Percentiles rank a stretch among this genome's conserved stretches.
Conservation (phyloP, 2,888 invertebrate genomes). For the Ctenicera cuprea region DNA sequence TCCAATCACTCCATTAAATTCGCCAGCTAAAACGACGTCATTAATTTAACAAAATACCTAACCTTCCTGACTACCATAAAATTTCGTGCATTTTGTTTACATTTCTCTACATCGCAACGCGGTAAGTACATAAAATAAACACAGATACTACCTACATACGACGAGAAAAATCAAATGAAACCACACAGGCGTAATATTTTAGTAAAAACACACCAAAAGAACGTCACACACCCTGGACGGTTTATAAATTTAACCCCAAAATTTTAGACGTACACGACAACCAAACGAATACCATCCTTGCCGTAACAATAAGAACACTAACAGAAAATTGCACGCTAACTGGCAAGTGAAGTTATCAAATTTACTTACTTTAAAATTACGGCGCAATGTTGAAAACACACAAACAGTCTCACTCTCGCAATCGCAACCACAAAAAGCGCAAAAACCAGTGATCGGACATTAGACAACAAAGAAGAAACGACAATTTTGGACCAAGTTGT, state of each 20-base stretch:
- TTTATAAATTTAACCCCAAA: conserved; percentile 62
- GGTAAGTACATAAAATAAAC: not conserved
- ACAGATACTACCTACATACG: not conserved
- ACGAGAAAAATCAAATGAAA: not conserved
- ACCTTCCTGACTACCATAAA: conserved; percentile 58
- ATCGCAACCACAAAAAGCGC: conserved; percentile 71
- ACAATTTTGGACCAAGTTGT: not conserved
- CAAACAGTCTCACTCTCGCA: conserved; percentile 72
- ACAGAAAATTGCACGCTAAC: not conserved
- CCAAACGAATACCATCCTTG: conserved; percentile 33
- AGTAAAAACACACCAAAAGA: conserved; percentile 13
- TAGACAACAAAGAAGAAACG: conserved; percentile 48
- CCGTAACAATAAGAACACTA: not conserved
- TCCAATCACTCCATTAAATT: conserved; percentile 69
- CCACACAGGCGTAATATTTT: not conserved
- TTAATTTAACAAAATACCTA: conserved; percentile 57
- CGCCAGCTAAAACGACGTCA: conserved; percentile 59
- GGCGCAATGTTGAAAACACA: conserved; percentile 80
- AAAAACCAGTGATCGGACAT: conserved; percentile 62
- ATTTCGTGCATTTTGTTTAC: conserved; percentile 41
- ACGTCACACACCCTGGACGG: conserved; percentile 56
- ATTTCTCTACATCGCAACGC: conserved; percentile 2
- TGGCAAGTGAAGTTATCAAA: too few relatives aligned
- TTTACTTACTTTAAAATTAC: conserved; percentile 68
- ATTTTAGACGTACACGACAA: conserved; percentile 35